phyloP scores from a whole-genome alignment of 2,888 invertebrate genomes.

The Clusia tigrina region DNA sequence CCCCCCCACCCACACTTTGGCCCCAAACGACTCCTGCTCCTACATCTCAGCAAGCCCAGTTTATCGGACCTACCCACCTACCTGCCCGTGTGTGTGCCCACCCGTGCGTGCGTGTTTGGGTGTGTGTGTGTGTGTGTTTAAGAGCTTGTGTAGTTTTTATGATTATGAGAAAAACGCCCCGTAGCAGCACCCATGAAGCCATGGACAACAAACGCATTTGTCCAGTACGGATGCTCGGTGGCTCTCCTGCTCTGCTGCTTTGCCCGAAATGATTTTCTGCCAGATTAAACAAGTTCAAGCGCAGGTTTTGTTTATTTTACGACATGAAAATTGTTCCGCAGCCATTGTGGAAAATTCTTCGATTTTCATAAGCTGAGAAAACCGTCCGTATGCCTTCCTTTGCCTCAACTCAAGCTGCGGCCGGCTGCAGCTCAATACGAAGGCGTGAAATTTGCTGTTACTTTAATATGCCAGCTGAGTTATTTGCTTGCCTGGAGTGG shows the following conservation, averaged over 20 bases:
- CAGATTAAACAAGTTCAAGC: slow-evolving; percentile 25
- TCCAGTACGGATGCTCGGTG: neutral
- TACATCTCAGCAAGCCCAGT: slow-evolving; percentile 17
- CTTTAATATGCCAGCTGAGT: slow-evolving; percentile 22
- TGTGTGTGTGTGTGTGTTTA: slow-evolving; percentile 13
- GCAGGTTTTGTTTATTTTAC: slow-evolving; percentile 19
- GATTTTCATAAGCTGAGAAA: neutral
- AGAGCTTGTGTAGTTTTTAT: slow-evolving; percentile 19
- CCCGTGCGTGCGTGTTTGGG: slow-evolving; percentile 12
- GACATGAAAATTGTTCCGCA: slow-evolving; percentile 12
- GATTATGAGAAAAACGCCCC: slow-evolving; percentile 24
- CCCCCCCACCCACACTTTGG: neutral
- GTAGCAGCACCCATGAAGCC: slow-evolving; percentile 18
- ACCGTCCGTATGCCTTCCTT: neutral
- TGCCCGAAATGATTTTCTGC: slow-evolving; percentile 9
- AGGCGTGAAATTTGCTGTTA: slow-evolving; percentile 31
- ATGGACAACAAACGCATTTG: neutral
- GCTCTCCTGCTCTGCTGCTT: neutral
- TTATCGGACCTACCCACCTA: too few species aligned
- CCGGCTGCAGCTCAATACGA: neutral
- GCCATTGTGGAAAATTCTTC: slow-evolving; percentile 12
- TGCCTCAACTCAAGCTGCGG: neutral
- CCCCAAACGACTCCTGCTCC: slow-evolving; percentile 12
- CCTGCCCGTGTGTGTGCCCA: slow-evolving; percentile 29
- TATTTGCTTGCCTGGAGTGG: neutral